phyloP scores from a whole-genome alignment of 2,113 vertebrate species.

The Dromas ardeola region DNA sequence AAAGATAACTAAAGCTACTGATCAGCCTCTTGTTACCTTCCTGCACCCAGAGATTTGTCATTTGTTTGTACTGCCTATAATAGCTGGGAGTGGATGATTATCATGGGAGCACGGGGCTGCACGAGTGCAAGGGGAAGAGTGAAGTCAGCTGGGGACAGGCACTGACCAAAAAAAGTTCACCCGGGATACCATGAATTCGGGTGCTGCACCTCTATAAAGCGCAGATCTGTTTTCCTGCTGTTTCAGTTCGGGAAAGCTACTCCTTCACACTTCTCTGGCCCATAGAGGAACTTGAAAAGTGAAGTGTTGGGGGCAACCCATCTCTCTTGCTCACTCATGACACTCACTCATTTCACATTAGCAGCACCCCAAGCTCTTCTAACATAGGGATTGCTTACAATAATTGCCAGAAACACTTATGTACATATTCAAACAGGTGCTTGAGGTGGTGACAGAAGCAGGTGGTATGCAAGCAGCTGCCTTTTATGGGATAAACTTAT shows the following conservation, averaged over 20 bases:
- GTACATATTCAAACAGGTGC: background rate
- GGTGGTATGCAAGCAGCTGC: background rate
- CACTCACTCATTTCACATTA: background rate
- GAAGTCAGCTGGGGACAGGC: background rate
- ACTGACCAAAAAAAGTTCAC: background rate
- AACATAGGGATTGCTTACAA: background rate
- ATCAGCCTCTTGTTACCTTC: conserved; percentile 89
- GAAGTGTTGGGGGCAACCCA: background rate
- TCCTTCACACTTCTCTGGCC: background rate
- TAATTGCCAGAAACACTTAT: background rate
- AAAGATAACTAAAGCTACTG: conserved; percentile 87
- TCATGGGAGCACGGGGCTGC: background rate
- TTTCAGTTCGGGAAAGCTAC: background rate
- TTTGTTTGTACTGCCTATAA: conserved; percentile 83
- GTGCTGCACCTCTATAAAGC: background rate
- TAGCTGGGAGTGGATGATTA: conserved; percentile 71
- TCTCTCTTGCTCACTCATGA: background rate
- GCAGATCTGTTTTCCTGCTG: background rate
- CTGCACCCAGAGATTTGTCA: conserved; percentile 83
- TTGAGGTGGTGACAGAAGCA: background rate
- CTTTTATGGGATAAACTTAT: background rate
- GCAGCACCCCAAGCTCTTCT: background rate
- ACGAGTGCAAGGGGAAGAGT: background rate
- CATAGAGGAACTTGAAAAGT: background rate
- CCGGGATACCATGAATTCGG: background rate